These are phyloP conservation scores for Notodonta dromedarius DNA, from an alignment of 2,888 invertebrate genomes.

Conservation along the genomic window DNA sequence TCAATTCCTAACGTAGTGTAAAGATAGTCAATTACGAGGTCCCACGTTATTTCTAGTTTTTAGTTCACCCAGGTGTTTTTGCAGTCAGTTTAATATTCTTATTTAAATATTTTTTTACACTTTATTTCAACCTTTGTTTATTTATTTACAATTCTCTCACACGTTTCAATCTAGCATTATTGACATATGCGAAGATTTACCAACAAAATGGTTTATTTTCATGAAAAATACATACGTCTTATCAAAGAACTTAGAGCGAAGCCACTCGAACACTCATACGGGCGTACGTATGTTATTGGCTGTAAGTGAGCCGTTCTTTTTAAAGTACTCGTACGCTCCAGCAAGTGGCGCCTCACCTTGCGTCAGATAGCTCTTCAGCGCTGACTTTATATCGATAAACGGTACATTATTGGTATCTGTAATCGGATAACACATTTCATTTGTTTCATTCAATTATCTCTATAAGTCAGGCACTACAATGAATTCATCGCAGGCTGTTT, in stretches of 20 bases:
- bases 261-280: neutral
- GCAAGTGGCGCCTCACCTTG: neutral
- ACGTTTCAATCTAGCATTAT: no score
- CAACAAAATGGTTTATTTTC: no score
- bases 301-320: neutral
- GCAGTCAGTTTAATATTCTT: no score
- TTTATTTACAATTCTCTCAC: no score
- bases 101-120: no score
- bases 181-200: no score
- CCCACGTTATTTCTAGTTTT: no score
- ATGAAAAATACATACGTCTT: no score
- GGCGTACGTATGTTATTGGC: neutral
- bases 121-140: no score
- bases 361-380: neutral
- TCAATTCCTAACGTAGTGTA: no score
- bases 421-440: conserved; percentile 6
- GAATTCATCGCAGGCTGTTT: neutral
- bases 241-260: neutral
- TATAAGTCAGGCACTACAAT: neutral
- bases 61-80: no score
- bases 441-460: neutral
- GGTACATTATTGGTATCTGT: conserved; percentile 1
- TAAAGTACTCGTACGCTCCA: neutral
- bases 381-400: conserved; percentile 6
- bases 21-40: no score